These are phyloP conservation scores for Synanthedon tipuliformis DNA, from an alignment of 2,888 invertebrate genomes.

Conservation along the genomic window DNA sequence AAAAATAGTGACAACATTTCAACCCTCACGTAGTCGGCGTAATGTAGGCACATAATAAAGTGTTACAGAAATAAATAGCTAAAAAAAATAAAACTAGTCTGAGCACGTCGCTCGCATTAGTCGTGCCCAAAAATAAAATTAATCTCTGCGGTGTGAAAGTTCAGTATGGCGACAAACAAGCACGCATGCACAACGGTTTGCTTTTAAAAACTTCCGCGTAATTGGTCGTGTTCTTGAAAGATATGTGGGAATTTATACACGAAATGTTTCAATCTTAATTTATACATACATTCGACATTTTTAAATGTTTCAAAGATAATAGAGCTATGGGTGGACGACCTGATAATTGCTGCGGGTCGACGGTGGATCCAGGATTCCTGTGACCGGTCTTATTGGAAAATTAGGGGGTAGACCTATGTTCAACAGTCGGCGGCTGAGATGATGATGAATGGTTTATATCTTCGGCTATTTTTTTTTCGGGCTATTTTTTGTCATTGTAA, in stretches of 20 bases:
- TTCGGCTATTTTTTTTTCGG: too few species aligned
- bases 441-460: too few species aligned
- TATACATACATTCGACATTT: too few species aligned
- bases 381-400: too few species aligned
- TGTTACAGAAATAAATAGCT: conserved; percentile 50
- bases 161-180: conserved; percentile 50
- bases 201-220: conserved; percentile 39
- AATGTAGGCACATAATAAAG: conserved; percentile 53
- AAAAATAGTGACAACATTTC: conserved; percentile 22
- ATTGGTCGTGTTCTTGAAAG: conserved; percentile 30
- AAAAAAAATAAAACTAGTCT: conserved; percentile 46
- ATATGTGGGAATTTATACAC: conserved; percentile 27
- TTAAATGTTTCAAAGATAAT: too few species aligned
- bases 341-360: too few species aligned
- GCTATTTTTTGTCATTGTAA: too few species aligned
- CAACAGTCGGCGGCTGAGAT: too few species aligned
- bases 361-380: too few species aligned
- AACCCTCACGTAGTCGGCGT: conserved; percentile 40
- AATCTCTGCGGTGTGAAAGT: conserved; percentile 59
- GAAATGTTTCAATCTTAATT: not conserved
- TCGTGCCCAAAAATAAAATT: conserved; percentile 55
- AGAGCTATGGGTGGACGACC: too few species aligned
- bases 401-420: too few species aligned
- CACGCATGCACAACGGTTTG: conserved; percentile 23
- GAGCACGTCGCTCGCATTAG: conserved; percentile 48